Evolutionary conservation across 2,113 vertebrate genomes (phyloP).

Genomic region (Carassius auratus): DNA sequence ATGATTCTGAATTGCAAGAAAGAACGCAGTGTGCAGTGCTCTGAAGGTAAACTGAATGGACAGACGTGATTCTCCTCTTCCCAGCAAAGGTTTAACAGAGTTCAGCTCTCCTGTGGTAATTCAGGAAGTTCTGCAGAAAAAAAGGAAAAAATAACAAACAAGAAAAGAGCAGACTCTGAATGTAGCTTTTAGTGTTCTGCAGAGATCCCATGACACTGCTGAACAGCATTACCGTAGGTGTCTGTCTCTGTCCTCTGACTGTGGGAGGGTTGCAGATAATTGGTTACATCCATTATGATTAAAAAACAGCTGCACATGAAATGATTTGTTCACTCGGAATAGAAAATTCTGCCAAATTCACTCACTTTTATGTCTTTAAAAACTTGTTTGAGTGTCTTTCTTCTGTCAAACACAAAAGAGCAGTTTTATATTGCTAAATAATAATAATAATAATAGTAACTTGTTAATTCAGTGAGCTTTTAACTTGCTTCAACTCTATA

Average conservation of each 20-base stretch:
- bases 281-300: slow-evolving; percentile 5
- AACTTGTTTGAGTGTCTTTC: not conserved
- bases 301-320: slow-evolving; percentile 5
- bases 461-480: no score
- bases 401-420: not conserved
- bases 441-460: not conserved
- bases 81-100: not conserved
- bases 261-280: not conserved
- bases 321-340: not conserved
- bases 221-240: not conserved
- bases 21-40: not conserved
- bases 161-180: not conserved
- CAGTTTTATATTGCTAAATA: not conserved
- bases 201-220: not conserved
- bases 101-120: not conserved
- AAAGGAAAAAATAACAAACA: not conserved
- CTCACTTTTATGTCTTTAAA: not conserved
- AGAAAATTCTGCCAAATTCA: not conserved
- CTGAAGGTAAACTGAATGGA: not conserved
- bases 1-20: not conserved
- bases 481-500: no score
- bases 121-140: not conserved
- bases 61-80: not conserved
- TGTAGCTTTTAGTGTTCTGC: slow-evolving; percentile 6
- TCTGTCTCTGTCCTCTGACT: not conserved